These are phyloP conservation scores for Equus przewalskii DNA, from an alignment of 2,113 vertebrate species.

Conservation along the genomic window DNA sequence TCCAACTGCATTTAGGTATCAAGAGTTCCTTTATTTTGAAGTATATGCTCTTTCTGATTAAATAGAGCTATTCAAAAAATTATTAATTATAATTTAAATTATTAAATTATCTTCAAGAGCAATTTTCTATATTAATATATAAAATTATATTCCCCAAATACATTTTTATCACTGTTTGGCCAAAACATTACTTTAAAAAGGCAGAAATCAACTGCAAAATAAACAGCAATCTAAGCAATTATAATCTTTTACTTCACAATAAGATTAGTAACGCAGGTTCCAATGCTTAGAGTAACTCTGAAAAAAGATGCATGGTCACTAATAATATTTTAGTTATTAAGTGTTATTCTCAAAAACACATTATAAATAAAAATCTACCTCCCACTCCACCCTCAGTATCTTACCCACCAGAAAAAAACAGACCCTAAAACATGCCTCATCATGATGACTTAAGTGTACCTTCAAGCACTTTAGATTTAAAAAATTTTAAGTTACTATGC, in stretches of 20 bases:
- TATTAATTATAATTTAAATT: constrained; percentile 8
- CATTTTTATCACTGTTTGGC: background rate
- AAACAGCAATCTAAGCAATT: constrained; percentile 19
- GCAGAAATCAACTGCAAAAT: background rate
- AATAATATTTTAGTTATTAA: background rate
- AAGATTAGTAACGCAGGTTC: background rate
- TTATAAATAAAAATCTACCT: constrained; percentile 40
- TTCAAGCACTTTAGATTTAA: background rate
- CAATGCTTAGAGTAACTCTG: background rate
- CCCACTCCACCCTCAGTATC: constrained; percentile 31
- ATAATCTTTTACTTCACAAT: background rate
- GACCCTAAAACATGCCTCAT: background rate
- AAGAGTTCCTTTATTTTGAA: constrained; percentile 39
- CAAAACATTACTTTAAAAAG: constrained; percentile 23
- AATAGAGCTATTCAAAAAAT: background rate
- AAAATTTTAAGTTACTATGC: background rate
- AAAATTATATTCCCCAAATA: constrained; percentile 9
- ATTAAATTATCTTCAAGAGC: background rate
- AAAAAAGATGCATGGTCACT: background rate
- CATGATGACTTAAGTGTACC: background rate
- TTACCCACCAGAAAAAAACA: background rate
- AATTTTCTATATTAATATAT: constrained; percentile 48
- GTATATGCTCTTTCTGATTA: background rate
- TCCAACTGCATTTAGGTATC: background rate
- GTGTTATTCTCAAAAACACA: constrained; percentile 10